Evolutionary conservation across 2,113 vertebrate genomes (phyloP).

Genomic region (Tragelaphus scriptus): DNA sequence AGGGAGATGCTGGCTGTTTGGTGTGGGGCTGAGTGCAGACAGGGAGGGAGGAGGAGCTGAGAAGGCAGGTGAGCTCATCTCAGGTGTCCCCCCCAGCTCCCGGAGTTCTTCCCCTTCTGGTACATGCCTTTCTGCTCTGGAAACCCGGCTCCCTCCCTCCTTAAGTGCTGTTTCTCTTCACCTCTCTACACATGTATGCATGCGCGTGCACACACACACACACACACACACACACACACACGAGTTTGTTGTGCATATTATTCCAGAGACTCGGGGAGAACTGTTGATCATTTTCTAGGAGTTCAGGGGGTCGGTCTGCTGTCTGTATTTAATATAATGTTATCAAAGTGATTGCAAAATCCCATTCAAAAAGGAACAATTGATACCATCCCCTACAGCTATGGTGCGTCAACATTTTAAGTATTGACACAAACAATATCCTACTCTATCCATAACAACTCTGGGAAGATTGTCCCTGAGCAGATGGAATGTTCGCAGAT

Average conservation of each 20-base stretch:
- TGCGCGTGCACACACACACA: fast-evolving
- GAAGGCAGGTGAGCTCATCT: background rate
- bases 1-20: fast-evolving
- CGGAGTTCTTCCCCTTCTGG: background rate
- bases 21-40: background rate
- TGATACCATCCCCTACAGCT: background rate
- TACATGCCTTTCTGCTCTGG: fast-evolving
- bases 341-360: background rate
- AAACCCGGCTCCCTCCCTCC: background rate
- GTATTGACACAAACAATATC: background rate
- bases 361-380: background rate
- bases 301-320: background rate
- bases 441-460: background rate
- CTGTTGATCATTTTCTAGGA: background rate
- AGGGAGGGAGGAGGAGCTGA: background rate
- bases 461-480: background rate
- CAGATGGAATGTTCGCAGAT: background rate
- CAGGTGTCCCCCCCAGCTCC: fast-evolving
- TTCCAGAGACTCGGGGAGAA: background rate
- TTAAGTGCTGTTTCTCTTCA: background rate
- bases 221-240: background rate
- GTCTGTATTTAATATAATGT: background rate
- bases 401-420: background rate
- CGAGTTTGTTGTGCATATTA: background rate
- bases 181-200: background rate